These are phyloP conservation scores for Ctena decussata DNA, from an alignment of 2,888 invertebrate species.

Conservation along the genomic window DNA sequence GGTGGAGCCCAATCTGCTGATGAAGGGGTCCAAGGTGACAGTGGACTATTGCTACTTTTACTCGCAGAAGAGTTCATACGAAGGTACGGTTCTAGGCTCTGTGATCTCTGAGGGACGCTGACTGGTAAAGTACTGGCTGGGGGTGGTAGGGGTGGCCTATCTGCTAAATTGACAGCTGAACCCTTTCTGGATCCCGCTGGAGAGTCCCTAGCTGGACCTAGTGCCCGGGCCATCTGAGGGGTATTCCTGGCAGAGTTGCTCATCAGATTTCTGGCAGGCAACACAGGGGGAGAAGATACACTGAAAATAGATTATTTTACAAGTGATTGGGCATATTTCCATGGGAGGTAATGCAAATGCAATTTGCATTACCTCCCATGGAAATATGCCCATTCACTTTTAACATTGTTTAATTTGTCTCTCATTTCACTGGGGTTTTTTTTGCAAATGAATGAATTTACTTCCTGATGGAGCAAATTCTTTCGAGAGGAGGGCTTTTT, in stretches of 20 bases:
- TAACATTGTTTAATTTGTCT: too few species aligned
- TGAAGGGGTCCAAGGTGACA: constrained; percentile 55
- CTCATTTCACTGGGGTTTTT: too few species aligned
- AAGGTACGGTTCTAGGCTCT: constrained; percentile 25
- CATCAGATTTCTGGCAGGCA: constrained; percentile 54
- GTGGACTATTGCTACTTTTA: constrained; percentile 31
- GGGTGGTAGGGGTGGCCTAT: constrained; percentile 72
- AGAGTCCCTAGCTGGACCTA: constrained; percentile 29
- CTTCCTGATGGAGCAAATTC: too few species aligned
- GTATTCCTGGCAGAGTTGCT: constrained; percentile 39
- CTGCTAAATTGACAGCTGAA: constrained; percentile 58
- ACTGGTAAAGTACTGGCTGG: constrained; percentile 34
- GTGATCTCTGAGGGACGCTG: constrained; percentile 36
- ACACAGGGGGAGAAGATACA: constrained; percentile 52
- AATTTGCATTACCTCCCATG: too few species aligned
- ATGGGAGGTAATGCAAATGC: too few species aligned
- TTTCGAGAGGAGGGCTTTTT: too few species aligned
- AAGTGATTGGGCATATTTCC: too few species aligned
- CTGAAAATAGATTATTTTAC: too few species aligned
- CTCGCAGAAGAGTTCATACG: constrained; percentile 34
- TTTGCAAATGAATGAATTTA: too few species aligned
- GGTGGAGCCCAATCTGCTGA: constrained; percentile 64
- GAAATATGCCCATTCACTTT: too few species aligned
- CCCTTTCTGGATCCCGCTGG: constrained; percentile 34
- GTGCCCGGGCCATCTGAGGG: constrained; percentile 45